These are phyloP conservation scores for Porites cylindrica DNA, from an alignment of 92 coral and sea anemone species.

Conservation along the genomic window DNA sequence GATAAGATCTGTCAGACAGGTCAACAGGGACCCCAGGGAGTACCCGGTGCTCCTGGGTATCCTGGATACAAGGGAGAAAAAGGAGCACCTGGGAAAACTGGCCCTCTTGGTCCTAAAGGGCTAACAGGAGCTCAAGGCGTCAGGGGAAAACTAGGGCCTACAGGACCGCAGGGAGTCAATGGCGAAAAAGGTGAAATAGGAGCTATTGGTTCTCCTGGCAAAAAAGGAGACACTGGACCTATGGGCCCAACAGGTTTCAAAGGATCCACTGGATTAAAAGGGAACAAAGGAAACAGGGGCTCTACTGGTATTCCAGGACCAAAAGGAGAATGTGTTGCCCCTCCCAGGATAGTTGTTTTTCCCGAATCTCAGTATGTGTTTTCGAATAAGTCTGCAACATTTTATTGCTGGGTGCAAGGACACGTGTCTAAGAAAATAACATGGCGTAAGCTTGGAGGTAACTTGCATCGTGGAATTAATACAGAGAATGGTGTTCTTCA, in stretches of 20 bases:
- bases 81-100: conserved; percentile 42
- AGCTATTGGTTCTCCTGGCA: conserved; percentile 39
- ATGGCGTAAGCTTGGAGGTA: conserved; percentile 38
- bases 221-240: conserved; percentile 19
- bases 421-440: neutral
- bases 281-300: conserved; percentile 24
- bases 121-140: conserved; percentile 50
- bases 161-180: conserved; percentile 53
- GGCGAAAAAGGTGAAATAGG: conserved; percentile 65
- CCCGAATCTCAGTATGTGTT: conserved; percentile 18
- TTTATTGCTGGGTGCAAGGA: conserved; percentile 33
- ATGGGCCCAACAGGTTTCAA: conserved; percentile 18
- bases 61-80: conserved; percentile 49
- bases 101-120: conserved; percentile 63
- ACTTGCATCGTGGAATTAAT: neutral
- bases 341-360: neutral
- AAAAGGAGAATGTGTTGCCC: conserved; percentile 25
- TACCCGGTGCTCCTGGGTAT: conserved; percentile 20
- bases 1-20: conserved; percentile 21
- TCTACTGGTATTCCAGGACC: conserved; percentile 10
- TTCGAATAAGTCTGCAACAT: neutral
- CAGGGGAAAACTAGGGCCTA: conserved; percentile 51
- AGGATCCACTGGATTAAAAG: conserved; percentile 28
- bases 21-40: conserved; percentile 21
- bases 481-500: neutral